phyloP scores from a whole-genome alignment of 2,113 vertebrate genomes.

The Ictalurus punctatus region DNA sequence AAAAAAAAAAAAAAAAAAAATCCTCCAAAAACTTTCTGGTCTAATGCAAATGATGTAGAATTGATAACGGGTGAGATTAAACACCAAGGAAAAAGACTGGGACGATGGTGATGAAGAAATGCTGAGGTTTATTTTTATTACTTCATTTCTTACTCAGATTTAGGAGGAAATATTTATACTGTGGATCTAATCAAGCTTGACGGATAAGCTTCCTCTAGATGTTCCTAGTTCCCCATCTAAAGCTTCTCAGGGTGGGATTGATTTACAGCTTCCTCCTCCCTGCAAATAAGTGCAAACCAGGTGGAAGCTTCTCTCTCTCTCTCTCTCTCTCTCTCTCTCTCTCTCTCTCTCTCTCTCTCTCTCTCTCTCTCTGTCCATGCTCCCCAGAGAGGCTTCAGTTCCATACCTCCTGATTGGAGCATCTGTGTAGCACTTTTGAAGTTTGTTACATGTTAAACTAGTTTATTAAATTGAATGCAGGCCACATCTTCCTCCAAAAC shows the following conservation, averaged over 20 bases:
- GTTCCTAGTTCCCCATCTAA: conserved; percentile 60
- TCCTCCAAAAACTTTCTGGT: not conserved
- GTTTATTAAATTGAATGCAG: conserved; percentile 6
- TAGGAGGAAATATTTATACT: conserved; percentile 38
- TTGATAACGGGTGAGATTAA: not conserved
- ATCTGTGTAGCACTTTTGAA: conserved; percentile 63
- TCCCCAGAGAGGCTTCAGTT: conserved; percentile 62
- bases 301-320: conserved; percentile 56
- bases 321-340: conserved; percentile 46
- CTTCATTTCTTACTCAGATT: not conserved
- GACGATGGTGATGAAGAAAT: not conserved
- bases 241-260: conserved; percentile 63
- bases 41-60: not conserved
- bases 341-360: conserved; percentile 51
- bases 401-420: conserved; percentile 64
- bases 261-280: conserved; percentile 71
- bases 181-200: conserved; percentile 66
- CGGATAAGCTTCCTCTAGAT: conserved; percentile 70
- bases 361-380: conserved; percentile 47
- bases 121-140: not conserved
- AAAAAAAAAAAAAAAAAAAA: not conserved
- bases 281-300: conserved; percentile 63
- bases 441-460: conserved; percentile 33
- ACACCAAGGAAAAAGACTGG: not conserved
- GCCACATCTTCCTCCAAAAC: not conserved